Conservation (phyloP, 2,888 invertebrate genomes). For the Adelognathus sp. region DNA sequence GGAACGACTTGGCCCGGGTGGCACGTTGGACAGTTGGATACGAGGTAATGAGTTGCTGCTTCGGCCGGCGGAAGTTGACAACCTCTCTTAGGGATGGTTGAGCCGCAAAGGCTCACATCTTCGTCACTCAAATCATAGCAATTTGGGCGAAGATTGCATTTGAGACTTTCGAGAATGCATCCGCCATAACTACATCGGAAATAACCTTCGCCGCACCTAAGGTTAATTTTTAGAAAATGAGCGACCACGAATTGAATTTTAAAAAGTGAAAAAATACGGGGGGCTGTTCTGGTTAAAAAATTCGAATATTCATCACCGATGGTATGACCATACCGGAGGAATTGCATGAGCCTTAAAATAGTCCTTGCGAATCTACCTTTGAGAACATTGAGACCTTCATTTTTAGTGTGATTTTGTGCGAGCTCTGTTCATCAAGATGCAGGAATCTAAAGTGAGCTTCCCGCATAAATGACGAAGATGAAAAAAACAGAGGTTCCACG, state of each 20-base stretch:
- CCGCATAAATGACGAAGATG: too few species aligned
- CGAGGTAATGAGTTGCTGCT: conserved; percentile 65
- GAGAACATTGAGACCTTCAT: too few species aligned
- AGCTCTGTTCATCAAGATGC: too few species aligned
- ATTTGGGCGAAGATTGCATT: conserved; percentile 67
- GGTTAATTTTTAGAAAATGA: not conserved
- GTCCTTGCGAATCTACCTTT: too few species aligned
- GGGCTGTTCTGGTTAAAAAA: too few species aligned
- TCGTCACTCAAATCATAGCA: conserved; percentile 75
- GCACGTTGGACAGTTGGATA: conserved; percentile 64
- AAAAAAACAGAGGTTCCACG: too few species aligned
- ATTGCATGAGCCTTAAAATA: too few species aligned
- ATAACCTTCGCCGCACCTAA: conserved; percentile 65
- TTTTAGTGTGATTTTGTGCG: too few species aligned
- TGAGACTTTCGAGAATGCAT: conserved; percentile 63
- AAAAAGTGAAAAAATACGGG: not conserved
- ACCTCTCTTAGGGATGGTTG: conserved; percentile 64
- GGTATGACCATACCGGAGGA: too few species aligned
- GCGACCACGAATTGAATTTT: too few species aligned
- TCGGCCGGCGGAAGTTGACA: conserved; percentile 68
- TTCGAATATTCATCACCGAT: too few species aligned
- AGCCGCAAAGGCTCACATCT: conserved; percentile 65
- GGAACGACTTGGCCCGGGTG: conserved; percentile 69
- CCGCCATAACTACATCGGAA: conserved; percentile 71
- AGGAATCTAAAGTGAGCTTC: too few species aligned